phyloP scores from a whole-genome alignment of 1,140 invertebrate species.

The Drosophila quadrilineata region DNA sequence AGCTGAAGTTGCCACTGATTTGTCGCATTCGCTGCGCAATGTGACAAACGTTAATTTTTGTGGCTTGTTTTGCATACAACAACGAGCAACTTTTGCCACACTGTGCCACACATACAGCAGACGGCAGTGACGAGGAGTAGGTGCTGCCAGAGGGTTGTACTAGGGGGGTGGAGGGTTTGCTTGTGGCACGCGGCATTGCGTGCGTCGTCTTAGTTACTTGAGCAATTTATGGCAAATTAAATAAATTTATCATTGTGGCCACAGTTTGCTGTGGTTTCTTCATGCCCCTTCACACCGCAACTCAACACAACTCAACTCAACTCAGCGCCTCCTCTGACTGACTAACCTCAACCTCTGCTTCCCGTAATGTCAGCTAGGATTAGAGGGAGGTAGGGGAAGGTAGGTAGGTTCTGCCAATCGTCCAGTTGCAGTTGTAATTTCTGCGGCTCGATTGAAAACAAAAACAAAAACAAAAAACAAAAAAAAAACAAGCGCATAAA shows the following conservation, averaged over 20 bases:
- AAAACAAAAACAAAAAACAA: no score
- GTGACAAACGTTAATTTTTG: slow-evolving; percentile 79
- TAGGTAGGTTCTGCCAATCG: neutral
- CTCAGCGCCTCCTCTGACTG: neutral
- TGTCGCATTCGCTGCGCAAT: slow-evolving; percentile 76
- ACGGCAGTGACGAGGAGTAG: neutral
- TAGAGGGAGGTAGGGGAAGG: no score
- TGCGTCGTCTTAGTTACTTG: slow-evolving; percentile 75
- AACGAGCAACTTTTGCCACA: slow-evolving; percentile 61
- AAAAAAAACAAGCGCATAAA: neutral
- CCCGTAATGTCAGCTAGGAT: no score
- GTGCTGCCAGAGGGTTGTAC: neutral
- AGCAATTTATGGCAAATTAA: slow-evolving; percentile 79
- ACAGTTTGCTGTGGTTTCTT: slow-evolving; percentile 5
- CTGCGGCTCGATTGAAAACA: slow-evolving; percentile 4
- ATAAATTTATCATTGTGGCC: slow-evolving; percentile 76
- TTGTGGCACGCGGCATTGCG: slow-evolving; percentile 56
- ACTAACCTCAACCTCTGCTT: neutral
- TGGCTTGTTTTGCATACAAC: slow-evolving; percentile 75
- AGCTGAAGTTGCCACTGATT: slow-evolving; percentile 56
- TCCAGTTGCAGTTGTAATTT: slow-evolving; percentile 10
- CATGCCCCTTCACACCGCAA: no score
- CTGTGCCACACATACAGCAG: neutral
- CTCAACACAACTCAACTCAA: neutral
- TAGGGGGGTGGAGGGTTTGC: neutral